Percentiles rank a stretch among this genome's conserved stretches.
Conservation (phyloP, 1,140 invertebrate species). For the Gonatopus flavifemur region DNA sequence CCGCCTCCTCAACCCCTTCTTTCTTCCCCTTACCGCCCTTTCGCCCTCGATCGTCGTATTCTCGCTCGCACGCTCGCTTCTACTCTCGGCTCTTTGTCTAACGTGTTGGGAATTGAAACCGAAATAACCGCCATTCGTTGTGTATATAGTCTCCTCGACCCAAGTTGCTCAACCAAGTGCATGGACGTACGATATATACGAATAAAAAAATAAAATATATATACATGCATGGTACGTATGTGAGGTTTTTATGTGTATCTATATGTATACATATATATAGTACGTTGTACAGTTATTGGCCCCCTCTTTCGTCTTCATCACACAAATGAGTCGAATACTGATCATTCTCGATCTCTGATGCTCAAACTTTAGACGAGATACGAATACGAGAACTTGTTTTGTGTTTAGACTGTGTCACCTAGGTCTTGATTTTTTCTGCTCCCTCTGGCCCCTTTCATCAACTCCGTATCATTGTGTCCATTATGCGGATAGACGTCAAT, state of each 20-base stretch:
- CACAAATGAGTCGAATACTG: slow-evolving; percentile 19
- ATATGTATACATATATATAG: too few species aligned
- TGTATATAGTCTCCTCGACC: slow-evolving; percentile 33
- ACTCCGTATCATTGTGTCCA: too few species aligned
- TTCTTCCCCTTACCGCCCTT: background rate
- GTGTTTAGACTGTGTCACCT: too few species aligned
- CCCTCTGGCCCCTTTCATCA: too few species aligned
- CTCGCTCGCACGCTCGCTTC: slow-evolving; percentile 7
- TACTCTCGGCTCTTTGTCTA: slow-evolving; percentile 20
- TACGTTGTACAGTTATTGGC: slow-evolving; percentile 30
- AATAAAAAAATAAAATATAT: too few species aligned
- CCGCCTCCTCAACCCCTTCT: slow-evolving; percentile 26
- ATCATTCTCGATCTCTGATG: too few species aligned
- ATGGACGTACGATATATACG: slow-evolving; percentile 3
- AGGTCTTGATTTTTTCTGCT: too few species aligned
- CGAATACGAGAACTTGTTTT: too few species aligned
- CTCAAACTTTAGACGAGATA: too few species aligned
- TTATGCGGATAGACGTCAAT: too few species aligned
- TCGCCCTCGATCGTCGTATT: slow-evolving; percentile 1
- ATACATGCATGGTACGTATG: too few species aligned
- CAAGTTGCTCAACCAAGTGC: slow-evolving; percentile 22
- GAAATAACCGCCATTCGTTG: slow-evolving; percentile 36
- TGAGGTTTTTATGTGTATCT: too few species aligned
- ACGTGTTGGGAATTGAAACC: slow-evolving; percentile 14
- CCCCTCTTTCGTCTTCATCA: slow-evolving; percentile 6